A percentile compares a stretch with the other conserved stretches of the same genome.
phyloP scores from a whole-genome alignment of 2,797 vertebrate species.

The Platyrinchus mystaceus region DNA sequence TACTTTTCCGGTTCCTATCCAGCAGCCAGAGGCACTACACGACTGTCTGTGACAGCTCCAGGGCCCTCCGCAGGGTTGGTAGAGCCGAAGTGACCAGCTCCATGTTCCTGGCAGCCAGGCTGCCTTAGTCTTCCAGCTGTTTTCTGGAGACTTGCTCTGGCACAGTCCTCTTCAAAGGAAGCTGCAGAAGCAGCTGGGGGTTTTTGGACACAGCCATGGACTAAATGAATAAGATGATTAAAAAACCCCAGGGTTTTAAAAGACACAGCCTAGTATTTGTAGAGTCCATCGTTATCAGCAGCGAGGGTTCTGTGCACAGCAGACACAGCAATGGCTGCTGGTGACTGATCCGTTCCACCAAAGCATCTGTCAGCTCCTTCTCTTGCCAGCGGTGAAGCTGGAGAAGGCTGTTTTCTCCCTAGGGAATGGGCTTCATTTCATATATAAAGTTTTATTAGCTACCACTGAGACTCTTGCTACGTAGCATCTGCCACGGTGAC shows the following conservation, averaged over 20 bases:
- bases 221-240: background rate
- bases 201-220: fast-evolving
- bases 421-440: background rate
- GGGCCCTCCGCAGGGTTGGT: fast-evolving
- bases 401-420: background rate
- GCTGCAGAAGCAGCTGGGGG: background rate
- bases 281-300: fast-evolving
- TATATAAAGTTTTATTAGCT: background rate
- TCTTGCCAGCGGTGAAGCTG: background rate
- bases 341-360: background rate
- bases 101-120: background rate
- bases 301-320: background rate
- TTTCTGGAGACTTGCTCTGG: background rate
- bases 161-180: background rate
- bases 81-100: background rate
- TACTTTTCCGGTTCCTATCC: fast-evolving
- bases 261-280: background rate
- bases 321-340: background rate
- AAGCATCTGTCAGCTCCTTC: background rate
- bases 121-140: background rate
- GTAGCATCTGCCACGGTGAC: background rate
- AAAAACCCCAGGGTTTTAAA: background rate
- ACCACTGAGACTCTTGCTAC: background rate
- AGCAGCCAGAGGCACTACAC: fast-evolving
- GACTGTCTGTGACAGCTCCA: fast-evolving